phyloP scores from a whole-genome alignment of 2,888 invertebrate genomes.

The Bursaphelenchus okinawaensis region DNA sequence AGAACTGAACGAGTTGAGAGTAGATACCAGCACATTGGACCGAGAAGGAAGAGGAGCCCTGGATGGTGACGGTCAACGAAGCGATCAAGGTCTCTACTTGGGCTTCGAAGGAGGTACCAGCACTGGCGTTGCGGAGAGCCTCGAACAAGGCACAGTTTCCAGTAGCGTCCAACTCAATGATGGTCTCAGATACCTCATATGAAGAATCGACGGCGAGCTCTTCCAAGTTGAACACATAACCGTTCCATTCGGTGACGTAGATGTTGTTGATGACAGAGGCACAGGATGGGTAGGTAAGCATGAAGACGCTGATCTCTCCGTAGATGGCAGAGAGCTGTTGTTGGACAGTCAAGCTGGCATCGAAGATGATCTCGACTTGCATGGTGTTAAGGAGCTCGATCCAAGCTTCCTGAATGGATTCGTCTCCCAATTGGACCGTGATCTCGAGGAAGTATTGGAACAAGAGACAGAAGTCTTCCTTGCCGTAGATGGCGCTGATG shows the following conservation, averaged over 20 bases:
- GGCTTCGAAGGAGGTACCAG: background rate
- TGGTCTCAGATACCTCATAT: background rate
- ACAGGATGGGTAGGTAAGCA: background rate
- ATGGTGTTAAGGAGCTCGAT: background rate
- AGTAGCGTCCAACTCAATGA: background rate
- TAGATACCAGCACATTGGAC: background rate
- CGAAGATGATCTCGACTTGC: background rate
- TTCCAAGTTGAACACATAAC: background rate
- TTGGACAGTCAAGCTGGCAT: background rate
- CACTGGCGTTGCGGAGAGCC: background rate
- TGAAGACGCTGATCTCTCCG: background rate
- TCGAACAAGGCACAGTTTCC: background rate
- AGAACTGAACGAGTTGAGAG: background rate
- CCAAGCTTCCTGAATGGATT: background rate
- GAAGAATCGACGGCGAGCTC: background rate
- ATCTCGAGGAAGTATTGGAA: background rate
- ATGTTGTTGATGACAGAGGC: background rate
- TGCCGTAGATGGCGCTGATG: background rate
- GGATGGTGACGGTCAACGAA: background rate
- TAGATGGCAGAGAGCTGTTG: background rate
- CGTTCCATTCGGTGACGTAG: background rate
- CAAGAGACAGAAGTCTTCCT: background rate
- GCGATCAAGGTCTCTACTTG: background rate
- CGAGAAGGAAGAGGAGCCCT: background rate
- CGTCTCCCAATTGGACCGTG: background rate